A percentile compares a stretch with the other conserved stretches of the same genome.
These are phyloP conservation scores for Hylyphantes graminicola DNA, from an alignment of 1,140 invertebrate genomes.

Conservation along the genomic window DNA sequence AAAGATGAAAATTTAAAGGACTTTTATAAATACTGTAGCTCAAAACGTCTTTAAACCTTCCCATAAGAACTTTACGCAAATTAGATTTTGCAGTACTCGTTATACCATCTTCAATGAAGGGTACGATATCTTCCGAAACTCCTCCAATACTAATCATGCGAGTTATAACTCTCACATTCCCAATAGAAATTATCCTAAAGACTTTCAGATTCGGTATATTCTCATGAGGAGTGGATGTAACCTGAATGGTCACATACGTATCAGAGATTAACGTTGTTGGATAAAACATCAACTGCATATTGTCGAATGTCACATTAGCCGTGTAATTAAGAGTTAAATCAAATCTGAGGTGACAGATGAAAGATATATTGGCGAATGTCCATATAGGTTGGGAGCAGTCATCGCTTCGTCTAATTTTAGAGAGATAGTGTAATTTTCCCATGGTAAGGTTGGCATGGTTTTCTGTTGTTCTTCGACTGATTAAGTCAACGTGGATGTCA, in stretches of 20 bases:
- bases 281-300: constrained; percentile 35
- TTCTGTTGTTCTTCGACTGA: constrained; percentile 22
- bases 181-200: constrained; percentile 3
- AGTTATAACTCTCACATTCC: constrained; percentile 16
- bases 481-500: constrained; percentile 31
- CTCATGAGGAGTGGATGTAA: not conserved
- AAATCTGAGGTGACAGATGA: constrained; percentile 8
- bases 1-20: not conserved
- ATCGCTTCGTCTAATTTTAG: not conserved
- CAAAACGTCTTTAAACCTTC: constrained; percentile 37
- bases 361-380: constrained; percentile 26
- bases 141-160: constrained; percentile 41
- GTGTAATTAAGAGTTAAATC: constrained; percentile 21
- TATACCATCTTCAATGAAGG: constrained; percentile 20
- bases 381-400: constrained; percentile 20
- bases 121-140: not conserved
- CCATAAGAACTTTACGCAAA: constrained; percentile 23
- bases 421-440: constrained; percentile 5
- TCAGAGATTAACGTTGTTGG: constrained; percentile 1
- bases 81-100: not conserved
- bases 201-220: constrained; percentile 20
- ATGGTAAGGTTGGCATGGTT: constrained; percentile 14
- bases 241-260: constrained; percentile 10
- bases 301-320: constrained; percentile 33
- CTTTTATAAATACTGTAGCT: constrained; percentile 39